These are phyloP conservation scores for Drosophila barbarae DNA, from an alignment of 2,888 invertebrate species.

Conservation along the genomic window DNA sequence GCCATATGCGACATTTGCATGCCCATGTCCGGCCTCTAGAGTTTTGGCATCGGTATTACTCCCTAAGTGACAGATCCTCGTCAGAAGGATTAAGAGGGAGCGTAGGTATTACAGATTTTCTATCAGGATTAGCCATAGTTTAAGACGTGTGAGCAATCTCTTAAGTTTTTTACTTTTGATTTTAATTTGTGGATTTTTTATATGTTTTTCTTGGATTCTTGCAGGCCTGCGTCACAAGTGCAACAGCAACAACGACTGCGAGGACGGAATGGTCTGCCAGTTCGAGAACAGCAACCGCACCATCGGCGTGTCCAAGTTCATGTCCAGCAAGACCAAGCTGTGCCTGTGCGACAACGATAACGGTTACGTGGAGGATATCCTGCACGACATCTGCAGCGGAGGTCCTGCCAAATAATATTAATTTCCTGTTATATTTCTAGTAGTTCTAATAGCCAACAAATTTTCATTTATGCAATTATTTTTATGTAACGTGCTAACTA, in stretches of 20 bases:
- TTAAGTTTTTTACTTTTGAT: background rate
- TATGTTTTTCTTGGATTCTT: background rate
- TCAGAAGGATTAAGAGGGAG: background rate
- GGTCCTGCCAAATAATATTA: conserved; percentile 49
- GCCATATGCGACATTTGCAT: conserved; percentile 27
- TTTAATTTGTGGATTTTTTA: background rate
- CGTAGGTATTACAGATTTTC: background rate
- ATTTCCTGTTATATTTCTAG: background rate
- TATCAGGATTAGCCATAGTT: background rate
- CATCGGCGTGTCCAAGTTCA: conserved; percentile 79
- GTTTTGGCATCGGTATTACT: background rate
- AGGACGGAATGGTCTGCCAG: conserved; percentile 83
- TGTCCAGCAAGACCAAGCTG: conserved; percentile 81
- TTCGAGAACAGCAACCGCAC: conserved; percentile 81
- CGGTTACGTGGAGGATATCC: conserved; percentile 83
- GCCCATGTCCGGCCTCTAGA: conserved; percentile 11
- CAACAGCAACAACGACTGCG: conserved; percentile 83
- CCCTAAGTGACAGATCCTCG: conserved; percentile 1
- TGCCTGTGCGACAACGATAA: conserved; percentile 83
- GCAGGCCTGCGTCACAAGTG: conserved; percentile 82
- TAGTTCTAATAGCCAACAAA: no score
- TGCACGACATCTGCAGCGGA: conserved; percentile 83
- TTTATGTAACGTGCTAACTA: no score
- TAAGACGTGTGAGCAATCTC: no score
- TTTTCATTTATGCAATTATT: no score